These are phyloP conservation scores for Anabas testudineus DNA, from an alignment of 2,797 vertebrate genomes.

Conservation along the genomic window DNA sequence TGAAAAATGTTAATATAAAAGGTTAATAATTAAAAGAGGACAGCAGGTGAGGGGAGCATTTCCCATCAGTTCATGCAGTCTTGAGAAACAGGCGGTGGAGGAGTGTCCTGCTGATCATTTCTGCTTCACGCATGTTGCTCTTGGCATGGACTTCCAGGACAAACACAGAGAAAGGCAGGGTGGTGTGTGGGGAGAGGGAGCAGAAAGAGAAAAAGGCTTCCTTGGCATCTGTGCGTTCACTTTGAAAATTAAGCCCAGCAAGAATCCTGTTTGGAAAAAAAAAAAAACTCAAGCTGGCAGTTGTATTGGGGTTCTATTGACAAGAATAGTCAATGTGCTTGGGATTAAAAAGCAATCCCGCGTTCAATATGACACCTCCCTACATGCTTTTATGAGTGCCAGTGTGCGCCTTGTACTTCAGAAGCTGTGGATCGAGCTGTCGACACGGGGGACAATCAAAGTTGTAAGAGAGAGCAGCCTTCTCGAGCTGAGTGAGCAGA, in stretches of 20 bases:
- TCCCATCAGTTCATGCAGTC: slow-evolving; percentile 71
- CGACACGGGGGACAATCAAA: slow-evolving; percentile 84
- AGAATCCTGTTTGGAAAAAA: slow-evolving; percentile 81
- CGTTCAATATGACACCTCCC: slow-evolving; percentile 86
- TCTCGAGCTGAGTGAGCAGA: slow-evolving; percentile 82
- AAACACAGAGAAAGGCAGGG: slow-evolving; percentile 63
- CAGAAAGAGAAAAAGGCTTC: slow-evolving; percentile 72
- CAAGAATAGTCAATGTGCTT: slow-evolving; percentile 86
- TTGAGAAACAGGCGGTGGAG: slow-evolving; percentile 74
- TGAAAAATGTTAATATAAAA: slow-evolving; percentile 12
- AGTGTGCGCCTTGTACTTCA: slow-evolving; percentile 84
- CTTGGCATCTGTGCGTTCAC: slow-evolving; percentile 86
- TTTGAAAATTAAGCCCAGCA: slow-evolving; percentile 89
- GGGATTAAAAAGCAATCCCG: slow-evolving; percentile 88
- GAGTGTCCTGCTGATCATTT: slow-evolving; percentile 78
- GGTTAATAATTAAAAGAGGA: slow-evolving; percentile 41
- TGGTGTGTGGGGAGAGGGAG: slow-evolving; percentile 33
- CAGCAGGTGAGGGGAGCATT: slow-evolving; percentile 57
- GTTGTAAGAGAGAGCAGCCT: slow-evolving; percentile 79
- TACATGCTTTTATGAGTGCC: slow-evolving; percentile 82
- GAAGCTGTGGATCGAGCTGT: slow-evolving; percentile 83
- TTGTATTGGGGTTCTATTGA: slow-evolving; percentile 87
- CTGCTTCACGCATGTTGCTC: slow-evolving; percentile 81
- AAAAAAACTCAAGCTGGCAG: slow-evolving; percentile 85
- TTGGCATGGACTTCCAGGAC: slow-evolving; percentile 80